These are phyloP conservation scores for Enteromius viviparus DNA, from an alignment of 2,797 vertebrate genomes.

Conservation along the genomic window DNA sequence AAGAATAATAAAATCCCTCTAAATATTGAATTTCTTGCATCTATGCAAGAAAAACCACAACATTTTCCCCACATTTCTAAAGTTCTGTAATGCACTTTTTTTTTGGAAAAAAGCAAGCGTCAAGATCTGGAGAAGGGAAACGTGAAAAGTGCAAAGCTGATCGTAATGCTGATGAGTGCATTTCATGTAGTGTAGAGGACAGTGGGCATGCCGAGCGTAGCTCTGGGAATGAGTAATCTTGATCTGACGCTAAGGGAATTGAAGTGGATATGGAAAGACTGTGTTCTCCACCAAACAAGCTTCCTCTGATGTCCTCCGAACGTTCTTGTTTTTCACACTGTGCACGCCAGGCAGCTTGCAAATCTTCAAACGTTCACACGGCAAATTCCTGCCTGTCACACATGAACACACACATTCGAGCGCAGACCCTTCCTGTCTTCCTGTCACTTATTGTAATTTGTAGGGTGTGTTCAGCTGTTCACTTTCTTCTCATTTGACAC, in stretches of 20 bases:
- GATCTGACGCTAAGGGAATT: conserved; percentile 44
- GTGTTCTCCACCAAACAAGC: conserved; percentile 28
- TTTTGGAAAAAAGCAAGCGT: not conserved
- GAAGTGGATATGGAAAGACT: conserved; percentile 14
- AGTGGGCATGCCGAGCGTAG: not conserved
- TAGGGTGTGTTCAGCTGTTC: conserved; percentile 38
- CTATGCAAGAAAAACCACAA: not conserved
- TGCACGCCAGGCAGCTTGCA: conserved; percentile 22
- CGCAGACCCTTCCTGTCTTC: conserved; percentile 10
- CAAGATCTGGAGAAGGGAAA: not conserved
- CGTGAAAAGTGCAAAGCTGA: not conserved
- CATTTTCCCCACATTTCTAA: not conserved
- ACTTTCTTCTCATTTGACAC: conserved; percentile 35
- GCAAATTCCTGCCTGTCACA: conserved; percentile 12
- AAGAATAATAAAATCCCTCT: not conserved
- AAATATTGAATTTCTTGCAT: not conserved
- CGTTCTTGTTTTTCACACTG: conserved; percentile 15
- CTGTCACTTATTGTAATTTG: conserved; percentile 44
- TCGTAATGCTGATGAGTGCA: conserved; percentile 12
- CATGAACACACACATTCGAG: conserved; percentile 18
- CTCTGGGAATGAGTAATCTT: conserved; percentile 37
- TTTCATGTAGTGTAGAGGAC: conserved; percentile 17
- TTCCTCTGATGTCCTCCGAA: not conserved
- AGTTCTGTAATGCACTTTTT: not conserved
- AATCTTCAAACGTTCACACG: conserved; percentile 44